Conservation (phyloP, 2,888 invertebrate genomes). For the Portevinia maculata region DNA sequence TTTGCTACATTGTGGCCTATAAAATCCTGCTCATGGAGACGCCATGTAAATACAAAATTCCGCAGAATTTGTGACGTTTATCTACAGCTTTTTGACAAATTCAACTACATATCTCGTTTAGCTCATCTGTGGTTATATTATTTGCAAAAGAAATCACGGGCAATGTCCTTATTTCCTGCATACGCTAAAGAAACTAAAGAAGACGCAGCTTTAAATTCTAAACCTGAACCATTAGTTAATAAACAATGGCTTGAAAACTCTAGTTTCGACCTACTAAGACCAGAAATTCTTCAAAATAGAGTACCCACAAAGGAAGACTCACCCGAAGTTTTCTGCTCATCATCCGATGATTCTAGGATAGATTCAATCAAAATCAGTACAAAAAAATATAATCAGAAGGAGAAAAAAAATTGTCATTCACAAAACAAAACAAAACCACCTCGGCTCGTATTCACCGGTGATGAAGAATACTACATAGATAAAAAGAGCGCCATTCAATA, state of each 20-base stretch:
- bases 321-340: too few species aligned
- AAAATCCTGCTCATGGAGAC: too few species aligned
- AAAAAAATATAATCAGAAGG: conserved; percentile 31
- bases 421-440: not conserved
- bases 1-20: too few species aligned
- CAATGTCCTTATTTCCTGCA: conserved; percentile 76
- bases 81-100: too few species aligned
- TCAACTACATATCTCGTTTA: too few species aligned
- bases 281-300: conserved; percentile 14
- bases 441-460: conserved; percentile 78
- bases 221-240: not conserved
- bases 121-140: not conserved
- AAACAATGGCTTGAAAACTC: conserved; percentile 75
- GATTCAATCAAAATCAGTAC: not conserved
- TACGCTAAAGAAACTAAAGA: conserved; percentile 35
- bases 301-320: not conserved
- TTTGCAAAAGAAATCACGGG: not conserved
- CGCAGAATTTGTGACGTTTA: too few species aligned
- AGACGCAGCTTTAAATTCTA: not conserved
- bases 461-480: conserved; percentile 85
- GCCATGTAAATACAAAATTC: too few species aligned
- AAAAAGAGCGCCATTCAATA: conserved; percentile 85
- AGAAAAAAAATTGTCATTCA: conserved; percentile 14
- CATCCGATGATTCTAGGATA: not conserved
- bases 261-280: conserved; percentile 56